These are phyloP conservation scores for Drosophila setifemur DNA, from an alignment of 1,140 invertebrate genomes.

Conservation along the genomic window DNA sequence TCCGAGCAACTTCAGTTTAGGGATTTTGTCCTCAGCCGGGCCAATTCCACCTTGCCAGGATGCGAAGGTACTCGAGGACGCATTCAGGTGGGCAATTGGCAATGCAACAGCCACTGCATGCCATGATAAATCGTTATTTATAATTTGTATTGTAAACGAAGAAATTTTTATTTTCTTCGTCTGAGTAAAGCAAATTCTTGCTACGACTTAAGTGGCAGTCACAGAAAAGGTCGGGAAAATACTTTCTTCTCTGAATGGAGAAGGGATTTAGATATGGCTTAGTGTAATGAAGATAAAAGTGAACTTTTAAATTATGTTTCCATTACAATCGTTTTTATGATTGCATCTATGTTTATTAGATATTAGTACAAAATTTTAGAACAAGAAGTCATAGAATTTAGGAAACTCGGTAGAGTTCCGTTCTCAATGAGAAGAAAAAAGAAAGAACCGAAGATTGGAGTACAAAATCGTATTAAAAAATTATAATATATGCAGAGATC, in stretches of 20 bases:
- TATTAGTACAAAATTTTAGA: too few species aligned
- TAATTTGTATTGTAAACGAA: constrained; percentile 72
- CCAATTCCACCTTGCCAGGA: constrained; percentile 16
- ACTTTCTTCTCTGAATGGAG: background rate
- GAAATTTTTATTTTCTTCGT: constrained; percentile 24
- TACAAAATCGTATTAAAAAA: too few species aligned
- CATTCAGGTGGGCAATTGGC: constrained; percentile 75
- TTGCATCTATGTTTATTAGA: too few species aligned
- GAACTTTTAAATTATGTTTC: too few species aligned
- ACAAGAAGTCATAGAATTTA: too few species aligned
- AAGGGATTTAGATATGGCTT: background rate
- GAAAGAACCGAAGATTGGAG: too few species aligned
- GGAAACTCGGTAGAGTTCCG: too few species aligned
- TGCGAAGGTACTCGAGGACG: constrained; percentile 25
- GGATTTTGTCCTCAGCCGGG: constrained; percentile 42
- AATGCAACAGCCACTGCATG: constrained; percentile 61
- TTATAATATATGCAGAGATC: too few species aligned
- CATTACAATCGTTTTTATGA: too few species aligned
- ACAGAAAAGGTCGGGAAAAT: background rate
- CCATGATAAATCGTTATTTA: constrained; percentile 78
- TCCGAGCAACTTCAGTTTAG: constrained; percentile 25
- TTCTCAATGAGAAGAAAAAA: too few species aligned
- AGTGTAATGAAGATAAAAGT: too few species aligned
- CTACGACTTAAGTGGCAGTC: constrained; percentile 38
- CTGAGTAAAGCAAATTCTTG: too few species aligned